These are phyloP conservation scores for Adelges cooleyi DNA, from an alignment of 1,140 invertebrate species.

Conservation along the genomic window DNA sequence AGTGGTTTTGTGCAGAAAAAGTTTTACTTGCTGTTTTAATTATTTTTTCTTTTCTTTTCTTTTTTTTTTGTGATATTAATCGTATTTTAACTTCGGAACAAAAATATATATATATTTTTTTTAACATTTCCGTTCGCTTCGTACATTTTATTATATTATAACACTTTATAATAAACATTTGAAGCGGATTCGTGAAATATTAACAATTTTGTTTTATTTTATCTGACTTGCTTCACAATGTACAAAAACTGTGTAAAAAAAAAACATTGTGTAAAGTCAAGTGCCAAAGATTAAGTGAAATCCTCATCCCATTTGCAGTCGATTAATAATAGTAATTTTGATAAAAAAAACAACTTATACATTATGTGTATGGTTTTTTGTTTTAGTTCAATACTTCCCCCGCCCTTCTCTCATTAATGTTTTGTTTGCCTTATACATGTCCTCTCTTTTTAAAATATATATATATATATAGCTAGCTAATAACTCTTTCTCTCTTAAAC, in stretches of 20 bases:
- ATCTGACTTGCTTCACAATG: slow-evolving; percentile 26
- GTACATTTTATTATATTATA: no score
- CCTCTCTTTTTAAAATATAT: no score
- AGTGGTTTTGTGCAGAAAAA: slow-evolving; percentile 28
- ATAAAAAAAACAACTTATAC: no score
- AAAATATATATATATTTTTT: slow-evolving; percentile 1
- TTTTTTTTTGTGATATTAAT: slow-evolving; percentile 25
- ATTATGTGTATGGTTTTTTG: slow-evolving; percentile 1
- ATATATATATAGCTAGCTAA: no score
- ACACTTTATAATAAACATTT: no score
- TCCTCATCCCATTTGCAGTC: no score
- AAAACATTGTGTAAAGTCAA: slow-evolving; percentile 19
- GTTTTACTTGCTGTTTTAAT: slow-evolving; percentile 17
- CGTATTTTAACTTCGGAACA: slow-evolving; percentile 15
- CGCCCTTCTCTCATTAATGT: background rate
- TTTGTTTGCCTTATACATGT: no score
- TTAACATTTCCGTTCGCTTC: slow-evolving; percentile 4
- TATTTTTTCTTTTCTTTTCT: slow-evolving; percentile 8
- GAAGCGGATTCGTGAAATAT: slow-evolving; percentile 1
- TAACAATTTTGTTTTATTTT: no score
- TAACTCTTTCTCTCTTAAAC: no score
- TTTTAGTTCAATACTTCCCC: slow-evolving; percentile 6
- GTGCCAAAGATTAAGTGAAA: slow-evolving; percentile 18
- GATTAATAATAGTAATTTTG: no score
- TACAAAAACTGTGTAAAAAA: background rate